Evolutionary conservation across 1,140 invertebrate species (phyloP).

Genomic region (Drosophila mojavensis): DNA sequence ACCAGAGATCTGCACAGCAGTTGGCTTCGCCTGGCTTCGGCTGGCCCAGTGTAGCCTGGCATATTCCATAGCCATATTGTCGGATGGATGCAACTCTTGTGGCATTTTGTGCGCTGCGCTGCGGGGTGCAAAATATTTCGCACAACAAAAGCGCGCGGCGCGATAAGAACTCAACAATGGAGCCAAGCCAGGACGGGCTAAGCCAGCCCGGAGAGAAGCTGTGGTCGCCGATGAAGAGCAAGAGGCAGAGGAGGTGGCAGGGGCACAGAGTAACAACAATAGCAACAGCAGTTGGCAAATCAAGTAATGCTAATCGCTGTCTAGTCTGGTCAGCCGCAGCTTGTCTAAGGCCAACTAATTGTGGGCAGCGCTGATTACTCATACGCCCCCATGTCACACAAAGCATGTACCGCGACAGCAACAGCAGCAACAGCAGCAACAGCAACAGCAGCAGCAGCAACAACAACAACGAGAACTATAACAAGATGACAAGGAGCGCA

Average conservation of each 20-base stretch:
- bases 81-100: constrained; percentile 56
- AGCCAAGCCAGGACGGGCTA: constrained; percentile 12
- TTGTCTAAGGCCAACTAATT: constrained; percentile 70
- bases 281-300: constrained; percentile 37
- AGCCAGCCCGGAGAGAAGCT: too few species aligned
- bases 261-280: constrained; percentile 26
- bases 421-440: constrained; percentile 4
- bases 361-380: constrained; percentile 67
- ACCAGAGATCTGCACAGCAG: constrained; percentile 36
- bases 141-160: constrained; percentile 58
- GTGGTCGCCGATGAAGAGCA: too few species aligned
- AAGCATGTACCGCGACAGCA: constrained; percentile 25
- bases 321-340: constrained; percentile 28
- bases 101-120: constrained; percentile 69
- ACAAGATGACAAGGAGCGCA: constrained; percentile 60
- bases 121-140: constrained; percentile 67
- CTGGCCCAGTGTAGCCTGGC: too few species aligned
- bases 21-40: constrained; percentile 21
- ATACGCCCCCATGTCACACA: constrained; percentile 62
- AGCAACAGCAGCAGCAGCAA: constrained; percentile 14
- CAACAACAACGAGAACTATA: constrained; percentile 12
- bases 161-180: constrained; percentile 71
- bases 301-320: constrained; percentile 41
- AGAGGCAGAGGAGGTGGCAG: background rate
- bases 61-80: constrained; percentile 21